Conservation (phyloP, 1,140 invertebrate genomes). For the silkworm (Bombyx mori) region ASM3026992v2 NC_085134.1:2342501-2343000, state of each 20-base stretch:
- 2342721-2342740: conserved; percentile 13
- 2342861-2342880: conserved; percentile 13
- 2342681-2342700: conserved; percentile 9
- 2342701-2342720: conserved; percentile 19
- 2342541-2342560: conserved; percentile 12
- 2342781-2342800: conserved; percentile 17
- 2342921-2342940: not conserved
- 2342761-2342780: conserved; percentile 17
- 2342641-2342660: conserved; percentile 15
- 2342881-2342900: conserved; percentile 8
- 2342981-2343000: not conserved
- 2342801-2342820: conserved; percentile 18
- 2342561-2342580: conserved; percentile 18
- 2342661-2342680: conserved; percentile 12
- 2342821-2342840: conserved; percentile 18
- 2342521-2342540: conserved; percentile 10
- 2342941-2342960: too few species aligned
- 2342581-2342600: conserved; percentile 23
- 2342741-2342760: conserved; percentile 15
- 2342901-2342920: not conserved
- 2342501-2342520: conserved; percentile 12
- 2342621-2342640: conserved; percentile 13
- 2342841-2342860: conserved; percentile 18
- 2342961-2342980: too few species aligned
- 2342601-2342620: conserved; percentile 14